These are phyloP conservation scores for Calcarius lapponicus DNA, from an alignment of 2,797 vertebrate genomes.

Conservation along the genomic window DNA sequence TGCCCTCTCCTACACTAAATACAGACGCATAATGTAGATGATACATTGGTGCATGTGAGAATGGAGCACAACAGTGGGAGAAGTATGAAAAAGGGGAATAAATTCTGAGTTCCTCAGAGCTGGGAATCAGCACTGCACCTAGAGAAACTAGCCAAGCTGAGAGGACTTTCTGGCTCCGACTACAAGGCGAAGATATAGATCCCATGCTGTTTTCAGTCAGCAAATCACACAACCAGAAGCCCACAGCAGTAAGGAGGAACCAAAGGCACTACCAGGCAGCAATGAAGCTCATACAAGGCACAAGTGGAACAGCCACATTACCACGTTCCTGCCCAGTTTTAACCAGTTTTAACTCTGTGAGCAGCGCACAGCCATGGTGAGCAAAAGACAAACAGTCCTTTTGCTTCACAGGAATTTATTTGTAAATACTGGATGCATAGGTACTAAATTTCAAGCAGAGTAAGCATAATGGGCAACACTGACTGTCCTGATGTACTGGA, in stretches of 20 bases:
- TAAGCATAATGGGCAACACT: neutral
- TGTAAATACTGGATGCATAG: neutral
- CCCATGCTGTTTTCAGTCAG: neutral
- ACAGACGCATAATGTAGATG: neutral
- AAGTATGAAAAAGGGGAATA: neutral
- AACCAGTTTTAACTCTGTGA: neutral
- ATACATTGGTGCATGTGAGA: neutral
- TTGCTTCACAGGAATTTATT: neutral
- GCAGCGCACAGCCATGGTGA: neutral
- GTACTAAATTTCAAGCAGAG: neutral
- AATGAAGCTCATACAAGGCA: neutral
- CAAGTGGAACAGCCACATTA: neutral
- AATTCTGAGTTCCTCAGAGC: neutral
- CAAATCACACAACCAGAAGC: neutral
- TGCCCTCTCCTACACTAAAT: neutral
- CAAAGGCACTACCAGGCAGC: neutral
- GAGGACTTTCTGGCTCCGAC: neutral
- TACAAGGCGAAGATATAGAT: neutral
- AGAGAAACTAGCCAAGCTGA: neutral
- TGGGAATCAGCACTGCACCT: neutral
- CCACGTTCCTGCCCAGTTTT: rapidly evolving
- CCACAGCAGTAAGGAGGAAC: neutral
- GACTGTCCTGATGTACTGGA: neutral
- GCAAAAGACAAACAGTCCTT: neutral
- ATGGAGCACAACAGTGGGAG: neutral